Evolutionary conservation across 2,113 vertebrate species (phyloP), one percentile per base, ranked within the genome.

Genomic region (Grammatotria lemairii): DNA sequence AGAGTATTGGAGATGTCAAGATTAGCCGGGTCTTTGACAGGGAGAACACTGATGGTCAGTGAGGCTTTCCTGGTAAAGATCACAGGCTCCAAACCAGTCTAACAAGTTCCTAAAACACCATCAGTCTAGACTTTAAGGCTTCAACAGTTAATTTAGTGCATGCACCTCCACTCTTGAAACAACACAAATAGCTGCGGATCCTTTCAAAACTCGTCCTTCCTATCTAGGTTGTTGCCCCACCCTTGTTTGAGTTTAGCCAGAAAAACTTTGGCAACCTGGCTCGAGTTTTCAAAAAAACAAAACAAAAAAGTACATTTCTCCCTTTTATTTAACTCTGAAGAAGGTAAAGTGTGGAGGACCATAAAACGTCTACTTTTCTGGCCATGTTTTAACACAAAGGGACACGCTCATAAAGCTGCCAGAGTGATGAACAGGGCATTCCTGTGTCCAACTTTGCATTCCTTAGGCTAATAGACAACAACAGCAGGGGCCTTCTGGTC

Each of bases 391-490:
- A 94, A 91, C 92, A 92, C 93, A 94, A 93, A 95, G 82, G 73
- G 81, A 90, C 90, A 70, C 21, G 86, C 92, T 92, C 91, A 89
- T 95, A 95, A 96, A 95, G 81, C 92, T 95, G 95, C 95, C 95
- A 95, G 38, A 60, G 92, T 94, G 94, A 95, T 94, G 94, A 93
- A 95, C 83, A 85, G 88, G 89, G 82, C 92, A 95, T 95, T 96
- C 95, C 92, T 91, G 88, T 87, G 92, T 94, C 86, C 91, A 91
- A 89, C 86, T 88, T 92, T 80, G 80, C 94, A 96, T 96, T 95
- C 95, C 95, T 95, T 63, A 16, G 87, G 86, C 92, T 91, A 95
- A 95, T 73, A 92, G 93, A 94, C 94, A 94, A 93, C 93, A 95
- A 90, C 95, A 95, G 94, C 93, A 86, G 93, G 68, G 88, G 75